Evolutionary conservation across 2,797 vertebrate genomes (phyloP).

Genomic region (Gadopsis bispinosus): DNA sequence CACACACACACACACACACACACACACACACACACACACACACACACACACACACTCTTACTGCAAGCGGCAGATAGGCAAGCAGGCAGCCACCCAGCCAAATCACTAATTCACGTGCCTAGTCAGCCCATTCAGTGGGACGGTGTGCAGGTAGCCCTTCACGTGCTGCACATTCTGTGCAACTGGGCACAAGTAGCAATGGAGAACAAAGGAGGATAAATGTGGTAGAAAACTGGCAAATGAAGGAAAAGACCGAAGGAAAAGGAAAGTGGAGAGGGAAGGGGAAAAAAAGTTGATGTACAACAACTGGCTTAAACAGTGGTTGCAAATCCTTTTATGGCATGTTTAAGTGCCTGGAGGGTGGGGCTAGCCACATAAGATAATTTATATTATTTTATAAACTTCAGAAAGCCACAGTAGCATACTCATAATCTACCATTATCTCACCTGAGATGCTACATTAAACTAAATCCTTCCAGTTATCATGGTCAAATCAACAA

Average conservation of each 20-base stretch:
- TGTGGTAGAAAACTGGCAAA: constrained; percentile 18
- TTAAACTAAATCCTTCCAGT: not conserved
- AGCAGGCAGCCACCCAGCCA: constrained; percentile 68
- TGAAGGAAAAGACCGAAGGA: not conserved
- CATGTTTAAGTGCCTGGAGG: constrained; percentile 26
- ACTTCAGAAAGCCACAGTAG: not conserved
- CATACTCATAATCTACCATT: constrained; percentile 5
- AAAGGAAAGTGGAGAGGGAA: not conserved
- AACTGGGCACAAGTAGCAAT: constrained; percentile 31
- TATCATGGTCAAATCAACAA: not conserved
- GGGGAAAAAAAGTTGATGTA: constrained; percentile 17
- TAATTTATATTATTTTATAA: constrained; percentile 15
- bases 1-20: constrained; percentile 15
- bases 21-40: constrained; percentile 31
- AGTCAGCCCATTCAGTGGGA: constrained; percentile 70
- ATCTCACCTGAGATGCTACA: not conserved
- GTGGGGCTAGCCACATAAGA: constrained; percentile 7
- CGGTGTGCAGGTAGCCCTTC: constrained; percentile 62
- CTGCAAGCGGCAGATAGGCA: constrained; percentile 55
- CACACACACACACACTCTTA: constrained; percentile 41
- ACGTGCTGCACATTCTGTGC: constrained; percentile 46
- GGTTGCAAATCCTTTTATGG: constrained; percentile 47
- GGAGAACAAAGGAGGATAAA: constrained; percentile 24
- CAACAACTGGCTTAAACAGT: constrained; percentile 36
- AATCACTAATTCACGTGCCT: constrained; percentile 76